Evolutionary conservation across 2,113 vertebrate species (phyloP).

Genomic region (Deroptyus accipitrinus): DNA sequence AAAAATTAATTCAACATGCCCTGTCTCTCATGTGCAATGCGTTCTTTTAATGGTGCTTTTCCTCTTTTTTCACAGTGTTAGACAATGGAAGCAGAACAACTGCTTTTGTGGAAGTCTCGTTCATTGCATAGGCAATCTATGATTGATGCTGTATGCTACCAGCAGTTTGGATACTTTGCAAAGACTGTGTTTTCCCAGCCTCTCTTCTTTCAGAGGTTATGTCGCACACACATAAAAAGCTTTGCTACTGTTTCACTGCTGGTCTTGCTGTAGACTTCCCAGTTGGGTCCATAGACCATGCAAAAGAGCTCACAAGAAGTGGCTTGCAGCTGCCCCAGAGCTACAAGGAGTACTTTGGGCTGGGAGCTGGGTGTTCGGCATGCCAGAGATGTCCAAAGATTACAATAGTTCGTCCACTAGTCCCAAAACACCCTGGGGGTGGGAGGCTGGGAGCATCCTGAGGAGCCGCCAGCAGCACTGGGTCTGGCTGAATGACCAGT

Average conservation of each 20-base stretch:
- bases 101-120: not conserved
- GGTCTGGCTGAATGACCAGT: not conserved
- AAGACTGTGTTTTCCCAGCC: not conserved
- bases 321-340: not conserved
- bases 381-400: not conserved
- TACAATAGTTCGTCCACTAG: not conserved
- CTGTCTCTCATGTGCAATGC: not conserved
- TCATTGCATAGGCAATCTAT: not conserved
- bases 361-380: accelerated
- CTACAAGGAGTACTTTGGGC: not conserved
- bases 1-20: slow-evolving; percentile 51
- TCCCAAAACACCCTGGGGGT: not conserved
- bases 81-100: slow-evolving; percentile 28
- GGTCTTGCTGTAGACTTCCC: not conserved
- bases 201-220: not conserved
- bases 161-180: not conserved
- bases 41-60: slow-evolving; percentile 14
- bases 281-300: accelerated
- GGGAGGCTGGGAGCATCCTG: not conserved
- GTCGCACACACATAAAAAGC: not conserved
- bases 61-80: not conserved
- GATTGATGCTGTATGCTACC: not conserved
- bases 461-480: not conserved
- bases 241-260: not conserved
- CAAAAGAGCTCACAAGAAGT: not conserved